Base-by-base conservation (phyloP, 2,888 invertebrate species). In the Perithous albicinctus region DNA sequence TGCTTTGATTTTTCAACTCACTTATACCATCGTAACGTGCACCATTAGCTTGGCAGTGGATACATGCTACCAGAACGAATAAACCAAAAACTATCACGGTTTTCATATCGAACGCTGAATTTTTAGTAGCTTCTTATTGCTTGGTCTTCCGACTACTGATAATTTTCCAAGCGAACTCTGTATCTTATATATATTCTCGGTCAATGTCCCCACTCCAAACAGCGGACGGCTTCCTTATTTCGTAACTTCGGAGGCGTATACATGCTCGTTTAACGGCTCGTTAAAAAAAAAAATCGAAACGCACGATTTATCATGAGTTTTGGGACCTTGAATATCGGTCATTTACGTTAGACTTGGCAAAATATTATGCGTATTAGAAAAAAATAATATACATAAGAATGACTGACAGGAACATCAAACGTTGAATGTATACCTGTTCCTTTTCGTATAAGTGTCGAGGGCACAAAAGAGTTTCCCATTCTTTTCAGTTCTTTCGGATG, bases 71-170 rank as follows among this genome's bases (percentile, higher is more conserved):
- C 54, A 54, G 29, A 54, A 26, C 12, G 26, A 54, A 32, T 26
- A 54, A n/a, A 29, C 54, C 54, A 54, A 54, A 26, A n/a, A 54
- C 29, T n/a, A 29, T n/a, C n/a, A n/a, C 54, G 54, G 26, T 54
- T n/a, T 54, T 54, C 54, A 54, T 54, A 12, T 29, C 29, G 29
- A 54, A 54, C 29, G 4, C 54, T 29, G 26, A n/a, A n/a, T n/a
- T n/a, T 26, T 29, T 10, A 4, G 54, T n/a, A 54, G 26, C 5
- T 2, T n/a, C n/a, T 5, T 6, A n/a, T 26, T 29, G 29, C 29
- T 12, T 4, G 6, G n/a, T 26, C 2, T 29, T 12, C 8, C 0
- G 29, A 12, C 3, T 29, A 54, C 54, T 54, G 54, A 29, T 48
- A 20, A 20, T 2, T 54, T 6, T 8, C n/a, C 29, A n/a, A 29